Conservation (phyloP, 2,113 vertebrate genomes). For the Numenius arquata region DNA sequence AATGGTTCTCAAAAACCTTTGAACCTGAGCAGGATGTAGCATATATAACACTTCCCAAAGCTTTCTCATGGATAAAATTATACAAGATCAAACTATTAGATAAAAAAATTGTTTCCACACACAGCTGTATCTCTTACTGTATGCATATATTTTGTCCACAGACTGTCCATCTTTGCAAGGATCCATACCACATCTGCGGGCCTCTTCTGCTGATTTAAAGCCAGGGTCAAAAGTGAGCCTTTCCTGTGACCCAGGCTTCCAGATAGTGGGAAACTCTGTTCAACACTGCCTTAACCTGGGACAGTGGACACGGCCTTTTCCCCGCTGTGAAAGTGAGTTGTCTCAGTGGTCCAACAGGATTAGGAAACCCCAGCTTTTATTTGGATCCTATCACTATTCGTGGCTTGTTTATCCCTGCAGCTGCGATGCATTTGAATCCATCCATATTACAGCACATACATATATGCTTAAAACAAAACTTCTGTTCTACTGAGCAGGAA, state of each 20-base stretch:
- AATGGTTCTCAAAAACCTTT: not conserved
- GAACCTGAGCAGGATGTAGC: not conserved
- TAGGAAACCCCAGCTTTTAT: not conserved
- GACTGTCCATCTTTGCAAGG: conserved; percentile 90
- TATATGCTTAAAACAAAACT: not conserved
- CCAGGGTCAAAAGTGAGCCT: conserved; percentile 89
- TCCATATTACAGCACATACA: not conserved
- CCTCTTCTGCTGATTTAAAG: conserved; percentile 77
- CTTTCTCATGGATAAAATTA: not conserved
- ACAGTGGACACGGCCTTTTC: conserved; percentile 90
- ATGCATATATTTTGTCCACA: conserved; percentile 62
- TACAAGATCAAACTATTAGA: not conserved
- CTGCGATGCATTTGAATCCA: not conserved
- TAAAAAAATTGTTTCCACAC: not conserved
- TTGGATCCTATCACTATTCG: not conserved
- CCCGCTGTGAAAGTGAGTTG: conserved; percentile 90
- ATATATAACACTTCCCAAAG: not conserved
- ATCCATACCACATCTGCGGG: conserved; percentile 79
- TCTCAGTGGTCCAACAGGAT: not conserved
- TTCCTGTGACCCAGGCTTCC: conserved; percentile 92
- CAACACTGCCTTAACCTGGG: conserved; percentile 91
- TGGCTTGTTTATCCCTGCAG: not conserved
- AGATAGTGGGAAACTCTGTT: conserved; percentile 90
- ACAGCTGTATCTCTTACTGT: not conserved
- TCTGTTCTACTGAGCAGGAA: not conserved